These are phyloP conservation scores for Drosophila siamana DNA, from an alignment of 2,888 invertebrate species.

Conservation along the genomic window DNA sequence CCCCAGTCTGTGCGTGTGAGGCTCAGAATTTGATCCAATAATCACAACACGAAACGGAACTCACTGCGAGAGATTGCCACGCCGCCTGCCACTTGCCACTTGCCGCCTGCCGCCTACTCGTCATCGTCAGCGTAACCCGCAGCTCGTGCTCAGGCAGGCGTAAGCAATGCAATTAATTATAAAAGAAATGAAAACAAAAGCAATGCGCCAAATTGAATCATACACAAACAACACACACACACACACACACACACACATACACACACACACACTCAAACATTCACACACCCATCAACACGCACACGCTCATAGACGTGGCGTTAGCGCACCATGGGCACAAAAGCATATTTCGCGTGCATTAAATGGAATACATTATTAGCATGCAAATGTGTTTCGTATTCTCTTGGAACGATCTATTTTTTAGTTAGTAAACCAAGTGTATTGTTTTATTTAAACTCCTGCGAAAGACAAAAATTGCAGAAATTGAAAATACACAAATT, in stretches of 20 bases:
- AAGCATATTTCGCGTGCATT: too few relatives aligned
- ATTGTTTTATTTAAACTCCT: too few relatives aligned
- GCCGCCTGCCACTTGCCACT: too few relatives aligned
- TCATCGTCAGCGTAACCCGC: constrained; percentile 16
- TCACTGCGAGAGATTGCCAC: neutral
- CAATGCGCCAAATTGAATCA: constrained; percentile 72
- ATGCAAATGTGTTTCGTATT: too few relatives aligned
- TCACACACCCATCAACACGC: neutral
- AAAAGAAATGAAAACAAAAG: constrained; percentile 76
- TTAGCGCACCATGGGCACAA: too few relatives aligned
- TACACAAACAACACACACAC: constrained; percentile 20
- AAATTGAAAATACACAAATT: too few relatives aligned
- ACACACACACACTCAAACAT: neutral
- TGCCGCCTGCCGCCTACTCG: too few relatives aligned
- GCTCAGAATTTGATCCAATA: constrained; percentile 69
- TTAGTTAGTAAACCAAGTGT: too few relatives aligned
- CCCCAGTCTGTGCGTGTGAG: constrained; percentile 17
- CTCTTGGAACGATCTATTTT: too few relatives aligned
- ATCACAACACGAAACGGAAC: constrained; percentile 55
- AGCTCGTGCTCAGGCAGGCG: constrained; percentile 61
- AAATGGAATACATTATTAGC: too few relatives aligned
- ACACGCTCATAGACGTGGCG: neutral
- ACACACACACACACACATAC: constrained; percentile 13
- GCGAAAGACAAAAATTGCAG: too few relatives aligned
- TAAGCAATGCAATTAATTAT: constrained; percentile 79